Conservation (phyloP, 2,797 vertebrate species). For the Crotalus adamanteus region DNA sequence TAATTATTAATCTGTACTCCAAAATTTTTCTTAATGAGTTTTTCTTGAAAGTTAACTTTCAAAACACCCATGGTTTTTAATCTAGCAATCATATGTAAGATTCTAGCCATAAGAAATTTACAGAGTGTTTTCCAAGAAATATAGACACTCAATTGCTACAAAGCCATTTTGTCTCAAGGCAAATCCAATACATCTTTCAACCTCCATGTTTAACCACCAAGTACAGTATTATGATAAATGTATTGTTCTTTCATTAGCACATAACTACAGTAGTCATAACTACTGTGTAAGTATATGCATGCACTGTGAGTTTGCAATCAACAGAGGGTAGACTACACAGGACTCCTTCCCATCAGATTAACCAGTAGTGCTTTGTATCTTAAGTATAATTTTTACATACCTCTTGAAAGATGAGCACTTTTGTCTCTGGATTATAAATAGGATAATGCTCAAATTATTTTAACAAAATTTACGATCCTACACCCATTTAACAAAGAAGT, state of each 20-base stretch:
- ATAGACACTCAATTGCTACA: neutral
- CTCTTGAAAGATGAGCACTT: neutral
- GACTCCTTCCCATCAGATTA: neutral
- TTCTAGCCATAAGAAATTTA: neutral
- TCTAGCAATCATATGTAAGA: neutral
- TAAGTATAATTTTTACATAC: neutral
- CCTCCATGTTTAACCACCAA: neutral
- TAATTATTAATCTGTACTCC: neutral
- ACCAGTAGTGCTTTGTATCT: neutral
- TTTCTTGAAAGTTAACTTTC: neutral
- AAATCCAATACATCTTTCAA: neutral
- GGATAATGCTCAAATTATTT: neutral
- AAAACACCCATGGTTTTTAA: neutral
- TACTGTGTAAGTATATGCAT: neutral
- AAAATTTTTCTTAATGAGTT: conserved; percentile 18
- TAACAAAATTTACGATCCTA: neutral
- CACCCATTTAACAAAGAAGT: neutral
- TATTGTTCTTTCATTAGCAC: neutral
- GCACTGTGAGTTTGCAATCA: neutral
- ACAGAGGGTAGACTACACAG: neutral
- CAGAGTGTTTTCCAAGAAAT: neutral
- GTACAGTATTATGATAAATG: neutral
- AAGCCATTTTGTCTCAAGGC: neutral
- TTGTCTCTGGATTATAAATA: neutral
- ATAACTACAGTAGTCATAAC: neutral